phyloP scores from a whole-genome alignment of 2,888 invertebrate genomes.

The Metellina segmentata region DNA sequence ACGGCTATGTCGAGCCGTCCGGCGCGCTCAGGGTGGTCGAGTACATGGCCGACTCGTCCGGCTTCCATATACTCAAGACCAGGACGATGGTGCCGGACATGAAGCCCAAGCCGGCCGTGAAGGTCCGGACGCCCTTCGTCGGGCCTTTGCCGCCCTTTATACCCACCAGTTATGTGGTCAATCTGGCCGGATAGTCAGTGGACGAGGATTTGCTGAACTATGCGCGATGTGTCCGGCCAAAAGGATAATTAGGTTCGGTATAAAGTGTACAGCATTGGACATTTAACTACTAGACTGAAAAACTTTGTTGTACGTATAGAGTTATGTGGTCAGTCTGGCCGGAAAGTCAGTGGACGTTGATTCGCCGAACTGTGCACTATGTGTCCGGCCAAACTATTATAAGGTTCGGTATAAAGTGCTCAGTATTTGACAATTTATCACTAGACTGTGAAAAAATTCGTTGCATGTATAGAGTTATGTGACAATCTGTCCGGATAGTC shows the following conservation, averaged over 20 bases:
- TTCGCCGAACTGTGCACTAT: no score
- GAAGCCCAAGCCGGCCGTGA: conserved; percentile 72
- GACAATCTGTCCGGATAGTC: no score
- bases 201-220: no score
- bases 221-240: no score
- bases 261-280: no score
- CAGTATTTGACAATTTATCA: no score
- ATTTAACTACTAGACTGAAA: not conserved
- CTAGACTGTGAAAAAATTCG: no score
- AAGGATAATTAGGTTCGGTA: no score
- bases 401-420: no score
- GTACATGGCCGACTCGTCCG: conserved; percentile 71
- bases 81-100: conserved; percentile 74
- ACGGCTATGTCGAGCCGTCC: conserved; percentile 76
- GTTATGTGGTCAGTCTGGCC: not conserved
- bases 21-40: conserved; percentile 74
- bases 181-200: conserved; percentile 48
- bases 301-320: not conserved
- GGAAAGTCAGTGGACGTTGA: not conserved
- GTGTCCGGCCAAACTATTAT: no score
- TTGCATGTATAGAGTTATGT: no score
- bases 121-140: conserved; percentile 71
- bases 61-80: conserved; percentile 74
- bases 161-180: conserved; percentile 72
- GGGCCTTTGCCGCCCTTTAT: conserved; percentile 76